Conservation (phyloP, 2,113 vertebrate genomes). For the Numida meleagris region DNA sequence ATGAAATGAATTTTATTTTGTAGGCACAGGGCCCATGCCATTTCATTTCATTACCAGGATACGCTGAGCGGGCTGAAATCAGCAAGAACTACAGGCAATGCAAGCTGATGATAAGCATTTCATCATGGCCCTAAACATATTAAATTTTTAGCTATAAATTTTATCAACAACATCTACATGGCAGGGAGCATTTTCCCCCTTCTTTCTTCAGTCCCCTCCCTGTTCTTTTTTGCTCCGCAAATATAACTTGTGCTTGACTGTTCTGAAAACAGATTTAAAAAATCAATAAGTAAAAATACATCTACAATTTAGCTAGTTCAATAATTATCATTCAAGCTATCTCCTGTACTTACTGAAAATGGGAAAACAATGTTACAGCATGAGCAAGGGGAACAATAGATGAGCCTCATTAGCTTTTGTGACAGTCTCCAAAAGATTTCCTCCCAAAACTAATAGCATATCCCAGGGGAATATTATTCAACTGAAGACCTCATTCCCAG, state of each 20-base stretch:
- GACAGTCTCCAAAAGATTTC: neutral
- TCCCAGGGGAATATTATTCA: neutral
- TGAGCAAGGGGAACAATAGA: neutral
- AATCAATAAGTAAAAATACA: neutral
- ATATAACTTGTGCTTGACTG: neutral
- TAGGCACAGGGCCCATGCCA: conserved; percentile 43
- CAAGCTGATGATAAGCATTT: conserved; percentile 76
- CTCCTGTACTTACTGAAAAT: conserved; percentile 6
- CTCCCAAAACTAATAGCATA: neutral
- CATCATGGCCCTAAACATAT: conserved; percentile 74
- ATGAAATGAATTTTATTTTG: conserved; percentile 73
- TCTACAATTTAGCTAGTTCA: neutral
- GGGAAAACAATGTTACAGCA: conserved; percentile 17
- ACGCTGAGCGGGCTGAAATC: conserved; percentile 58
- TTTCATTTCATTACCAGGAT: conserved; percentile 74
- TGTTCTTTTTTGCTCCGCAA: neutral
- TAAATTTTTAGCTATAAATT: conserved; percentile 75
- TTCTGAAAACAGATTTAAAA: neutral
- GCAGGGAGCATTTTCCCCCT: neutral
- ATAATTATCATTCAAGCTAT: conserved; percentile 1
- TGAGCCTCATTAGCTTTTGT: neutral
- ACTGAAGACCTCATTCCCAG: neutral
- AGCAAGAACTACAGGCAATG: conserved; percentile 69
- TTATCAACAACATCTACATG: conserved; percentile 69
- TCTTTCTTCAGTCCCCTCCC: neutral